Evolutionary conservation across 2,113 vertebrate species (phyloP), one percentile per base, ranked within the genome.

Genomic region (Poecilia latipinna): DNA sequence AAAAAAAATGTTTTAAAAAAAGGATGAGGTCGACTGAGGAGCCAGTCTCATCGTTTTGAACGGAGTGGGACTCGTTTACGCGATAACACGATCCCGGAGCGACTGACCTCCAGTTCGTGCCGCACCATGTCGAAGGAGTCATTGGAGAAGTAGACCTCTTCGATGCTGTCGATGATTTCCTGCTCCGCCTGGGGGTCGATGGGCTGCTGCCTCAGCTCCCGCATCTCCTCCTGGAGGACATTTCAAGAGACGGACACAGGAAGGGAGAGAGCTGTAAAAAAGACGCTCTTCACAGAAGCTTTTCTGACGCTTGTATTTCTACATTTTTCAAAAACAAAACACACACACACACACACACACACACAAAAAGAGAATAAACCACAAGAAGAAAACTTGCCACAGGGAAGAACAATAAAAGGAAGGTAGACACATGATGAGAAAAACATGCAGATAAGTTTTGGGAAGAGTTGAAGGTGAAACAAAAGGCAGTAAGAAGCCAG

Each of bases 111-210:
- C 84, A 99, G 95, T 61, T 99, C 98, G 69, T 97, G 96, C 83
- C 96, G 95, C 87, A 97, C 97, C 94, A 98, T 96, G 93, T 99
- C 98, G 82, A 97, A 97, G 70, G 97, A 97, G 93, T 99, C 98
- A 57, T 57, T 95, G 51, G 96, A 98, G 93, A 96, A 99, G 94
- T 99, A 99, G 61, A 99, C 93, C 89, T 99, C 96, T 90, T 98
- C 97, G 68, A 99, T 97, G 89, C 96, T 97, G 90, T 98, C 95
- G 79, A 99, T 99, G 91, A 99, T 95, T 92, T 99, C 97, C 90
- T 98, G 98, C 88, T 99, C 96, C 10, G 95, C 97, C 87, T 97
- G 96, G 76, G 98, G 98, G 94, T 99, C 97, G 33, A 91, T 92
- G 74, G 97, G 95, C 81, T 97, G 96, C 91, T 99, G 97, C 89